These are phyloP conservation scores for Balearica regulorum DNA, from an alignment of 2,797 vertebrate species.

Conservation along the genomic window DNA sequence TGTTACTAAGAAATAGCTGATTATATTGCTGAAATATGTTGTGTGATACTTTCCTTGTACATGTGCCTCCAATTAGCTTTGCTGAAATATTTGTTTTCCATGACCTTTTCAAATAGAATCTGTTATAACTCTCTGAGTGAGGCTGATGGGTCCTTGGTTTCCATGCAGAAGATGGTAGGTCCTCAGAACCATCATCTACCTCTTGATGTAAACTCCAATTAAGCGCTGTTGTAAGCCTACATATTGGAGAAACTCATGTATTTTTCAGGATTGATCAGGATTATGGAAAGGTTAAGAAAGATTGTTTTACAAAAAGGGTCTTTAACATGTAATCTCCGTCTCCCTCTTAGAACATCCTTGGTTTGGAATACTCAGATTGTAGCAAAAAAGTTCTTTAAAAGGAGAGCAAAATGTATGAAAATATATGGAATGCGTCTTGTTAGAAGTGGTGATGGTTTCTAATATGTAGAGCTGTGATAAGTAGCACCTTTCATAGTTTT, in stretches of 20 bases:
- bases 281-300: neutral
- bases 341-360: neutral
- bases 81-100: neutral
- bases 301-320: neutral
- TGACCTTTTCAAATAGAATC: conserved; percentile 13
- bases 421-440: neutral
- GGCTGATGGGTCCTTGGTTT: neutral
- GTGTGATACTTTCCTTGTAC: neutral
- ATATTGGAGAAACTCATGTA: neutral
- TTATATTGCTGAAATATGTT: conserved; percentile 35
- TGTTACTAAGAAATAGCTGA: conserved; percentile 22
- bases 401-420: neutral
- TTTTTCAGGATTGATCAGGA: too few species aligned
- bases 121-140: neutral
- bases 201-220: neutral
- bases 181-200: neutral
- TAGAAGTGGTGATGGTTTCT: neutral
- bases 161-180: neutral
- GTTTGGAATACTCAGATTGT: neutral
- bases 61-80: conserved; percentile 36
- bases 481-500: neutral
- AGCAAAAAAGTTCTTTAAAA: neutral
- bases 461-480: neutral
- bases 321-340: neutral
- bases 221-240: neutral